Percentiles rank a stretch among this genome's conserved stretches.
Conservation (phyloP, 2,888 invertebrate species). For the Trachelus iudaicus region DNA sequence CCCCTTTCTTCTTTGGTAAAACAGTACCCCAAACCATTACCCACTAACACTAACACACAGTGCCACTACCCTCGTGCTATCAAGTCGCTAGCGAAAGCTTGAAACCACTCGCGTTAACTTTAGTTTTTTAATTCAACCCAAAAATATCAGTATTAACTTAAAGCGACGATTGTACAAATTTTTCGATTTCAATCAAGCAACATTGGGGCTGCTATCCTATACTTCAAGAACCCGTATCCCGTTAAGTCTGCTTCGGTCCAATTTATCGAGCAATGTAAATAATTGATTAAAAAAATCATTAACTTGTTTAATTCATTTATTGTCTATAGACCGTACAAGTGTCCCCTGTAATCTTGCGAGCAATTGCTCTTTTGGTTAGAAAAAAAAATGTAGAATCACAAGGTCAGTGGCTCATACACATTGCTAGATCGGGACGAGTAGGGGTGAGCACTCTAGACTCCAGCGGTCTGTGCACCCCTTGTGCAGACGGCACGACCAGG, state of each 20-base stretch:
- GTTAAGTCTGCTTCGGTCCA: background rate
- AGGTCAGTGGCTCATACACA: background rate
- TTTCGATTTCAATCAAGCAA: too few species aligned
- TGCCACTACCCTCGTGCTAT: background rate
- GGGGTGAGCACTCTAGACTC: background rate
- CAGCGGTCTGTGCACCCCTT: slow-evolving; percentile 10
- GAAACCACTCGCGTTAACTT: background rate
- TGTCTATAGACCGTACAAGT: background rate
- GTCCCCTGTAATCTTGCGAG: background rate
- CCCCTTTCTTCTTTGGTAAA: slow-evolving; percentile 25
- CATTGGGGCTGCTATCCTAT: background rate
- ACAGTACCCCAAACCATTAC: slow-evolving; percentile 14
- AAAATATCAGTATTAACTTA: background rate
- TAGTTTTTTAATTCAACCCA: background rate
- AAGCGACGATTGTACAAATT: background rate
- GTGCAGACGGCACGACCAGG: slow-evolving; percentile 22
- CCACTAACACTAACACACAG: background rate
- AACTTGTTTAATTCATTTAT: background rate
- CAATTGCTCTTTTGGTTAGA: background rate
- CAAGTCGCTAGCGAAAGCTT: background rate
- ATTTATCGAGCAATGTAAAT: background rate
- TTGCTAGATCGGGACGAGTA: background rate
- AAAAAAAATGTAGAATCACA: background rate
- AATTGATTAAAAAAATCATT: background rate
- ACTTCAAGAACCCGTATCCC: background rate